Evolutionary conservation across 2,888 invertebrate genomes (phyloP).

Genomic region (Danaus chrysippus): DNA sequence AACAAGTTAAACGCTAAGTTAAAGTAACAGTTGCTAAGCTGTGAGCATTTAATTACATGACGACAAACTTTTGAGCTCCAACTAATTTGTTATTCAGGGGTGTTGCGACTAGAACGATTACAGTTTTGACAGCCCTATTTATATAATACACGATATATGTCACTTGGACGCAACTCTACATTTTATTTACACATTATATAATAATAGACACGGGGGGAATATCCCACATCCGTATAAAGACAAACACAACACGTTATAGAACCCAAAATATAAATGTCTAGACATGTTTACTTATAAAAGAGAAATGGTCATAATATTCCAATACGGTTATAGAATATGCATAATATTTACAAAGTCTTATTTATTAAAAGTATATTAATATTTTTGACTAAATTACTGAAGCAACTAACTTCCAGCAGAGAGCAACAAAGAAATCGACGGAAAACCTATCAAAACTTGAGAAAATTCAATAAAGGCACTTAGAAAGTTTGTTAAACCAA

Average conservation of each 20-base stretch:
- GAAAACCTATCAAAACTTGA: conserved; percentile 78
- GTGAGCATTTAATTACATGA: conserved; percentile 31
- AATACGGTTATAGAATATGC: too few species aligned
- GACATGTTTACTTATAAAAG: too few species aligned
- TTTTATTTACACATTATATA: neutral
- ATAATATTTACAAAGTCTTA: conserved; percentile 12
- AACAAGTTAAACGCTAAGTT: conserved; percentile 29
- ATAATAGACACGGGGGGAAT: too few species aligned
- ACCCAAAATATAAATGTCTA: too few species aligned
- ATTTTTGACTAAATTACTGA: conserved; percentile 62
- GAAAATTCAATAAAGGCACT: conserved; percentile 78
- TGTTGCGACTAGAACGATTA: conserved; percentile 14
- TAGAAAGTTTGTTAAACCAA: conserved; percentile 73
- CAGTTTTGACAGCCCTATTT: conserved; percentile 14
- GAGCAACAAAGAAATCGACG: conserved; percentile 69
- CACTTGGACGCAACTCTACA: neutral
- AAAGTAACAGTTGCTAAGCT: conserved; percentile 30
- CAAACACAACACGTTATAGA: too few species aligned
- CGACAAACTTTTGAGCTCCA: conserved; percentile 27
- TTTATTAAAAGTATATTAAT: conserved; percentile 34
- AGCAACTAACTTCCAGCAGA: conserved; percentile 56
- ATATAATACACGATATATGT: conserved; percentile 2
- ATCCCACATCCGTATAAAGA: too few species aligned
- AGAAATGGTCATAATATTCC: too few species aligned
- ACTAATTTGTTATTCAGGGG: conserved; percentile 24